These are phyloP conservation scores for Micromys minutus DNA, from an alignment of 2,113 vertebrate species.

Conservation along the genomic window DNA sequence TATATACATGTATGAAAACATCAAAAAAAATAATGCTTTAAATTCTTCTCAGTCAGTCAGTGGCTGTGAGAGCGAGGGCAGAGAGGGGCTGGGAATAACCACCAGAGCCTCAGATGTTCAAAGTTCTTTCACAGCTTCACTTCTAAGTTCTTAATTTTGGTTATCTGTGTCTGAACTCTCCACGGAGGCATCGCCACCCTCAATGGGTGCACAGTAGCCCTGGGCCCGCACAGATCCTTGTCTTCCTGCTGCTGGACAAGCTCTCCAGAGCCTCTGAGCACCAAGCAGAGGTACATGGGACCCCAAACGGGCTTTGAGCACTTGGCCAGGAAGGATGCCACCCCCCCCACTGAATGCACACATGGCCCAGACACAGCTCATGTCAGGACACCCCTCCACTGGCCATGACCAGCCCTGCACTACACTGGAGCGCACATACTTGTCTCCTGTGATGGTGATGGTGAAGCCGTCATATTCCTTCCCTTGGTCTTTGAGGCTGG, in stretches of 20 bases:
- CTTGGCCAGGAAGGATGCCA: neutral
- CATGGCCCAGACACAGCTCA: neutral
- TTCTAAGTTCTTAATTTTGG: neutral
- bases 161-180: neutral
- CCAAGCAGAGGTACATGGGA: neutral
- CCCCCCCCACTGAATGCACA: neutral
- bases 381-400: accelerated
- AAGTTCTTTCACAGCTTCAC: neutral
- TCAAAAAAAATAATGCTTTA: neutral
- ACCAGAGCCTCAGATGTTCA: neutral
- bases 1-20: neutral
- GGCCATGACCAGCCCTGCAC: neutral
- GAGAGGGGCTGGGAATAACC: neutral
- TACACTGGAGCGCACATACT: constrained; percentile 83
- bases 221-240: neutral
- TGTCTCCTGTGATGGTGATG: constrained; percentile 98
- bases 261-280: neutral
- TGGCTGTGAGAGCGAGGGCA: neutral
- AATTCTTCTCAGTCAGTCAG: neutral
- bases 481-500: constrained; percentile 94
- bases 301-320: neutral
- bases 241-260: neutral
- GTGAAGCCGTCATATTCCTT: constrained; percentile 98
- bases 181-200: neutral
- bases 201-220: neutral